A percentile compares a stretch with the other conserved stretches of the same genome.
phyloP scores from a whole-genome alignment of 2,113 vertebrate genomes.

The Paedocypris sp. region DNA sequence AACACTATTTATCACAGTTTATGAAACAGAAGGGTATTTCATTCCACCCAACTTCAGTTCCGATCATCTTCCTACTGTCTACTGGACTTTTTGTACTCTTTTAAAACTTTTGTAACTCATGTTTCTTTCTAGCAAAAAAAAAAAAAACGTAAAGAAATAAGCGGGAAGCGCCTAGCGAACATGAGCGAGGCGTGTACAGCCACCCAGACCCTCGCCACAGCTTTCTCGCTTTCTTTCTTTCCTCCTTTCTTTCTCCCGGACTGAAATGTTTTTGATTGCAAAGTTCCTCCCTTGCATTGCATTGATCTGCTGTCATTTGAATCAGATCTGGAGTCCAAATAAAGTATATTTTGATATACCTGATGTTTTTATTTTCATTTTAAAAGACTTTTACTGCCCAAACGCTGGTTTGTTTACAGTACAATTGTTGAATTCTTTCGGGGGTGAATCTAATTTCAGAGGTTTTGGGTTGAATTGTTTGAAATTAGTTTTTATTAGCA shows the following conservation, averaged over 20 bases:
- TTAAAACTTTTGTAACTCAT: constrained; percentile 84
- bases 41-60: constrained; percentile 43
- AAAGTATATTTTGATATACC: constrained; percentile 99
- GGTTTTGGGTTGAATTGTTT: no score
- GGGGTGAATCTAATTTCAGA: no score
- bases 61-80: constrained; percentile 58
- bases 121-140: constrained; percentile 80
- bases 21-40: constrained; percentile 21
- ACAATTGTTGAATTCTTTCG: no score
- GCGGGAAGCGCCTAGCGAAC: no score
- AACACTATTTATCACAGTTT: constrained; percentile 37
- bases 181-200: constrained; percentile 72
- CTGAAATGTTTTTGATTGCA: constrained; percentile 70
- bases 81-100: constrained; percentile 85
- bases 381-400: background rate
- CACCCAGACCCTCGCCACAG: constrained; percentile 73
- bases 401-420: no score
- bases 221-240: constrained; percentile 61
- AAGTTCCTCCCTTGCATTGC: constrained; percentile 75
- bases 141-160: constrained; percentile 20
- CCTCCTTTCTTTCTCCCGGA: constrained; percentile 11
- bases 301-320: constrained; percentile 95
- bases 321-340: constrained; percentile 97
- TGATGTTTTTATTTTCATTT: constrained; percentile 41
- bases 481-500: no score